Percentiles rank a stretch among this genome's conserved stretches.
Conservation (phyloP, 2,888 invertebrate species). For the Spodoptera picta region DNA sequence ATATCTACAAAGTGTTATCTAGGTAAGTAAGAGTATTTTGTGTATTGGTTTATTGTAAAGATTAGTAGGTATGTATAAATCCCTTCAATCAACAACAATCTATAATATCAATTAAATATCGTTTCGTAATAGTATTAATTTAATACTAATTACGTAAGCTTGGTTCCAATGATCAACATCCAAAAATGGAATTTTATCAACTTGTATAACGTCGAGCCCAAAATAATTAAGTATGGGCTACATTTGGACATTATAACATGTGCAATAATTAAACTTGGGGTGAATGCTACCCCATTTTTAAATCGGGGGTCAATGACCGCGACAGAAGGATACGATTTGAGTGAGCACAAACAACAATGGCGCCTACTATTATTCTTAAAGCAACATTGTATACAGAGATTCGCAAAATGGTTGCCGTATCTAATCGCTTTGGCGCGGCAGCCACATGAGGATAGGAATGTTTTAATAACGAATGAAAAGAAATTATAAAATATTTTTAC, state of each 20-base stretch:
- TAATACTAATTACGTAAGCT: no score
- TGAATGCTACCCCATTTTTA: conserved; percentile 62
- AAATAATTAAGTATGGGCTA: conserved; percentile 43
- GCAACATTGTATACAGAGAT: conserved; percentile 37
- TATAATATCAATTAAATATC: no score
- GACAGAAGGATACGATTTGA: conserved; percentile 18
- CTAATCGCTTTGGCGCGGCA: not conserved
- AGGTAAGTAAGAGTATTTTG: no score
- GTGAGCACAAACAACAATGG: conserved; percentile 25
- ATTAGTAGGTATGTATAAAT: no score
- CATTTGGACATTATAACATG: conserved; percentile 52
- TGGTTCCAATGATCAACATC: not conserved
- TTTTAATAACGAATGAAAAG: no score
- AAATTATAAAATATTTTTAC: no score
- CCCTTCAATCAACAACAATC: no score
- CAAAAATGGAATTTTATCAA: conserved; percentile 11
- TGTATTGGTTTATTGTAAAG: no score
- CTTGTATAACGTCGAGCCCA: not conserved
- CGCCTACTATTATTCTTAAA: conserved; percentile 47
- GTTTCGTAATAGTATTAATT: no score
- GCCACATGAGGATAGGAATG: no score
- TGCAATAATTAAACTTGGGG: conserved; percentile 62
- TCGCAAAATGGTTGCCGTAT: conserved; percentile 49
- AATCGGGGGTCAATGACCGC: conserved; percentile 60
- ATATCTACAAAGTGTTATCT: no score